phyloP scores from a whole-genome alignment of 1,140 invertebrate genomes.

The Potamilus streckersoni region DNA sequence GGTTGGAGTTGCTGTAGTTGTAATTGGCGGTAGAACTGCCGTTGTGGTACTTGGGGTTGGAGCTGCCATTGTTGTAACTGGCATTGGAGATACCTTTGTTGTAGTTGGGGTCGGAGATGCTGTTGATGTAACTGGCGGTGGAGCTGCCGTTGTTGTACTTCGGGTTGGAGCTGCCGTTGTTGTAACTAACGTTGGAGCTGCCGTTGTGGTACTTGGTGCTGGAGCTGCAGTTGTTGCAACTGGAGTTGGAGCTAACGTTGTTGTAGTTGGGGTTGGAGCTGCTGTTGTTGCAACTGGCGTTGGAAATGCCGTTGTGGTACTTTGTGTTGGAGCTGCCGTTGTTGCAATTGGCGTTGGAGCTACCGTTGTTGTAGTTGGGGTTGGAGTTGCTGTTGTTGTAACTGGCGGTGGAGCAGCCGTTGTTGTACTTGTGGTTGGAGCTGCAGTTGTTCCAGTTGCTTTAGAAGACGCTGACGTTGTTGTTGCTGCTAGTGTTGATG shows the following conservation, averaged over 20 bases:
- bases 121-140: too few species aligned
- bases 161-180: too few species aligned
- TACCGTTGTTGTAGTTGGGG: background rate
- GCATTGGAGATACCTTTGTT: background rate
- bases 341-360: background rate
- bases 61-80: background rate
- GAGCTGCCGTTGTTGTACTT: too few species aligned
- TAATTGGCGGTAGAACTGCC: background rate
- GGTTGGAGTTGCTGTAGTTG: background rate
- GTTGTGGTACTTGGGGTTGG: background rate
- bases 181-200: too few species aligned
- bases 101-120: background rate
- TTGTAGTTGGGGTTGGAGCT: background rate
- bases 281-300: background rate
- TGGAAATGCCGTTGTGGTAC: too few species aligned
- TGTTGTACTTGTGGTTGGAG: too few species aligned
- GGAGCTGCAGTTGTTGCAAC: background rate
- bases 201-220: background rate
- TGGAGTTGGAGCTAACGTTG: background rate
- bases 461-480: background rate
- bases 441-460: background rate
- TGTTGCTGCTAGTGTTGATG: background rate
- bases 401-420: background rate
- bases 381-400: background rate
- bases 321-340: conserved; percentile 4